phyloP scores from a whole-genome alignment of 1,140 invertebrate species.

The Panagrolaimus sp. region DNA sequence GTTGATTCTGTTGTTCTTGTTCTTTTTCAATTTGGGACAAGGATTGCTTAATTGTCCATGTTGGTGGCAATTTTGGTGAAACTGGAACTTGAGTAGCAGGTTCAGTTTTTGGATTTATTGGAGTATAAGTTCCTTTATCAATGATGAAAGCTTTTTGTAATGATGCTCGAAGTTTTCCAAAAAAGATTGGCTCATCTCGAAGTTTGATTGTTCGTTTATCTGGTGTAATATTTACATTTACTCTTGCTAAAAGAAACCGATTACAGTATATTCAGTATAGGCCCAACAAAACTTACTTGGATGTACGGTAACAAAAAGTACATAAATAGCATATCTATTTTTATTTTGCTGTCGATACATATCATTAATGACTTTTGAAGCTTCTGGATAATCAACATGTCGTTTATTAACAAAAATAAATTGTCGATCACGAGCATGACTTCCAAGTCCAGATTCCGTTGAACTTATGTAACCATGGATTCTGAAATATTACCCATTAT shows the following conservation, averaged over 20 bases:
- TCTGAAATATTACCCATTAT: conserved; percentile 7
- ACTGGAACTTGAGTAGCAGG: neutral
- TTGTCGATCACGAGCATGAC: conserved; percentile 70
- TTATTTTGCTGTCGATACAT: conserved; percentile 70
- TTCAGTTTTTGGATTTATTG: neutral
- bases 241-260: conserved; percentile 19
- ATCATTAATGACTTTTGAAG: conserved; percentile 73
- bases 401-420: conserved; percentile 87
- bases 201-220: conserved; percentile 78
- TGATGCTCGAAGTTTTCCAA: neutral
- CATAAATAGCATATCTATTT: conserved; percentile 68
- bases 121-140: neutral
- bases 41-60: neutral
- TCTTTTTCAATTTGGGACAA: neutral
- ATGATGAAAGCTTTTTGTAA: neutral
- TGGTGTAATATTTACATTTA: conserved; percentile 82
- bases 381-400: conserved; percentile 81
- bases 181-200: neutral
- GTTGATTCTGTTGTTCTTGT: too few species aligned
- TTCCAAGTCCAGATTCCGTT: neutral
- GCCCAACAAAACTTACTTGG: conserved; percentile 56
- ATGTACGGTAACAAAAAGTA: conserved; percentile 74
- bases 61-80: neutral
- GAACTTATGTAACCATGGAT: neutral
- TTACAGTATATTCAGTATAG: neutral